phyloP scores from a whole-genome alignment of 2,888 invertebrate genomes.

The Drosophila imparisetae region DNA sequence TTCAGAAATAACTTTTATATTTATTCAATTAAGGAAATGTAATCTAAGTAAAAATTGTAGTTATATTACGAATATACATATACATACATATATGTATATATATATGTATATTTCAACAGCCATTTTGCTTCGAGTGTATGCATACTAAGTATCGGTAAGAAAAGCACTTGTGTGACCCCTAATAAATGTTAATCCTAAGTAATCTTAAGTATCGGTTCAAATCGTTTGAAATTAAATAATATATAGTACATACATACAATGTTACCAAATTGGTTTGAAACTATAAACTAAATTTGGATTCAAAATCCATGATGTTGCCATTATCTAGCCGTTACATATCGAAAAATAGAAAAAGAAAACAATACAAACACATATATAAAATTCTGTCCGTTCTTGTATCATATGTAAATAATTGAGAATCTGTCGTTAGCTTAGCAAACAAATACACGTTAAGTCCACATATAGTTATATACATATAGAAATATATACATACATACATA shows the following conservation, averaged over 20 bases:
- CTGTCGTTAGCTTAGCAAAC: slow-evolving; percentile 29
- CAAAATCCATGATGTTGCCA: slow-evolving; percentile 62
- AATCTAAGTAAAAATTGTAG: slow-evolving; percentile 24
- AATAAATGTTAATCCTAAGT: slow-evolving; percentile 20
- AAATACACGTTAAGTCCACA: slow-evolving; percentile 7
- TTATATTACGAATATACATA: slow-evolving; percentile 10
- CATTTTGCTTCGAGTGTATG: slow-evolving; percentile 18
- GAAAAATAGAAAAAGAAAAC: slow-evolving; percentile 17
- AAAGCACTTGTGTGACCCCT: slow-evolving; percentile 31
- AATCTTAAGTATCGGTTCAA: slow-evolving; percentile 62
- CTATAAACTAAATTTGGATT: slow-evolving; percentile 46
- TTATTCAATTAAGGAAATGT: slow-evolving; percentile 28
- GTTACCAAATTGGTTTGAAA: slow-evolving; percentile 67
- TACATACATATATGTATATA: slow-evolving; percentile 6
- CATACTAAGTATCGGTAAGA: slow-evolving; percentile 23
- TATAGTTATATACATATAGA: slow-evolving; percentile 1
- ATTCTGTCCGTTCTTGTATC: slow-evolving; percentile 16
- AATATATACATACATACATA: slow-evolving; percentile 12
- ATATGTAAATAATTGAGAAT: slow-evolving; percentile 32
- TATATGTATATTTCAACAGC: slow-evolving; percentile 12
- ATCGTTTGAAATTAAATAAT: slow-evolving; percentile 31
- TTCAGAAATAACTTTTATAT: slow-evolving; percentile 26
- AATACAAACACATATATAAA: slow-evolving; percentile 13
- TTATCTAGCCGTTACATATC: slow-evolving; percentile 73
- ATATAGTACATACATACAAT: slow-evolving; percentile 32